Percentiles rank a stretch among this genome's conserved stretches.
These are phyloP conservation scores for Branchinecta sandiegonensis DNA, from an alignment of 2,888 invertebrate genomes.

Conservation along the genomic window DNA sequence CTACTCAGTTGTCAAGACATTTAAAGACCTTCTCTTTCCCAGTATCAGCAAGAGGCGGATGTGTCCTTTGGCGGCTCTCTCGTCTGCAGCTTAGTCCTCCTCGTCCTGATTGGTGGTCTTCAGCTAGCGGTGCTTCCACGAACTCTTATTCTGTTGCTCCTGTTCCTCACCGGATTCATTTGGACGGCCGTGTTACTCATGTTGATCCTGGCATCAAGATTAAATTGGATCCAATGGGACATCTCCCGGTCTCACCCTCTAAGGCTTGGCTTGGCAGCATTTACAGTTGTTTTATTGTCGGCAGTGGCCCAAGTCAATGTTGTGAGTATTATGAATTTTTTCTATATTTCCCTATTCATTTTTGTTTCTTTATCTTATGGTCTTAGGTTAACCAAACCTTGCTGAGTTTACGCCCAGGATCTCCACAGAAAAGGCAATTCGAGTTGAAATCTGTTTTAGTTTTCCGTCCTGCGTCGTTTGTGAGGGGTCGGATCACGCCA, in stretches of 20 bases:
- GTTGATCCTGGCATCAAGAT: slow-evolving; percentile 61
- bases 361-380: slow-evolving; percentile 25
- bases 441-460: too few species aligned
- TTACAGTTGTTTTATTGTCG: slow-evolving; percentile 70
- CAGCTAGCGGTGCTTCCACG: slow-evolving; percentile 67
- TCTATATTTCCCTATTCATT: slow-evolving; percentile 26
- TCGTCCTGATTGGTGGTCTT: slow-evolving; percentile 58
- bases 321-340: slow-evolving; percentile 44
- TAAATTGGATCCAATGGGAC: slow-evolving; percentile 72
- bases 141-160: slow-evolving; percentile 62
- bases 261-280: slow-evolving; percentile 68
- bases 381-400: too few species aligned
- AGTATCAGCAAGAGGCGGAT: slow-evolving; percentile 64
- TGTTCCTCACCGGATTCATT: slow-evolving; percentile 75
- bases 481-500: too few species aligned
- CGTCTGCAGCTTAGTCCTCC: slow-evolving; percentile 56
- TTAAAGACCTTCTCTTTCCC: slow-evolving; percentile 31
- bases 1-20: too few species aligned
- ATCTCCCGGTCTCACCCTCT: slow-evolving; percentile 66
- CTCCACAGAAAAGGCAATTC: too few species aligned
- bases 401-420: too few species aligned
- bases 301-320: slow-evolving; percentile 84
- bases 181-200: slow-evolving; percentile 79
- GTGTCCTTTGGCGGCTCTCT: slow-evolving; percentile 27
- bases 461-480: too few species aligned